Evolutionary conservation across 2,888 invertebrate genomes (phyloP), one percentile per base, ranked within the genome.

Genomic region (Gymnocheta viridis): DNA sequence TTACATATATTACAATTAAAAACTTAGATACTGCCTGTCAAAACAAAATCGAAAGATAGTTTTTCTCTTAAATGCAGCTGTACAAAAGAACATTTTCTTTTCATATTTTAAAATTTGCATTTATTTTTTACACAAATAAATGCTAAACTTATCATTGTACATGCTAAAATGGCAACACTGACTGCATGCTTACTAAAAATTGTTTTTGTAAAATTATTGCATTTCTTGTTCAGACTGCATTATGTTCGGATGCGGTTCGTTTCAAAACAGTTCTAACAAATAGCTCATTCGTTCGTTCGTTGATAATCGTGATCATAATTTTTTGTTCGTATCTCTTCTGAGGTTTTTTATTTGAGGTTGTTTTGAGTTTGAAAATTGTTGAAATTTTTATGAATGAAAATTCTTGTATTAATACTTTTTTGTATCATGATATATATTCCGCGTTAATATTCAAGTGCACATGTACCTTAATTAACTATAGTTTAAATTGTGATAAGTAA

Each of bases 371-470:
- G 38, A 17, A 32, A 5, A n/a, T n/a, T 24, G n/a, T 41, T 76
- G 24, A 67, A 47, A 72, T 72, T 73, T 73, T 83, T 83, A 83
- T 83, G 83, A 84, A 84, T 81, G 84, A 84, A 84, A 80, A 81
- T 69, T 73, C 24, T 69, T 72, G 73, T 72, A 67, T 70, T 58
- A 41, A 17, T 41, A 29, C 4, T n/a, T 49, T 79, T 70, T 41
- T 76, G 5, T 83, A 64, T 74, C 79, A 83, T 83, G 83, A 56
- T 24, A 83, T 69, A 79, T 47, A 72, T 54, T 78, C 47, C 32
- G 9, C 19, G 22, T 14, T 22, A 6, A 44, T 3, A 32, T 7
- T 56, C 17, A 32, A 17, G 17, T 56, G 17, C 32, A 32, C 1
- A 9, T 56, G 17, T 1, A 56, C 10, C 56, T 32, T 17, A 32